Conservation (phyloP, 2,888 invertebrate genomes). For the Diarsia rubi region DNA sequence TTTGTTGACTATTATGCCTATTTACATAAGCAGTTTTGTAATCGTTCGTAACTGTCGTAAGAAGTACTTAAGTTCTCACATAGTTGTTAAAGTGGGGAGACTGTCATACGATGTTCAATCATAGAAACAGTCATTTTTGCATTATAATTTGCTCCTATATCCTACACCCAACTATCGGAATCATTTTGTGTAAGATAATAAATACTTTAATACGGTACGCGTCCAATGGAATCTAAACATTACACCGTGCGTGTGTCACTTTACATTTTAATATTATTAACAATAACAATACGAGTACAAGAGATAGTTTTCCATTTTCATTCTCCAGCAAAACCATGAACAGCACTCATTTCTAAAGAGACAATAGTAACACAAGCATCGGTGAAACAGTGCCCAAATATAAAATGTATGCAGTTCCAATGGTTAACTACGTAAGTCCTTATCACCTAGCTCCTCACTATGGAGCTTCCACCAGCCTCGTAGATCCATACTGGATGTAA, state of each 20-base stretch:
- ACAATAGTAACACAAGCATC: neutral
- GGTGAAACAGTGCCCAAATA: constrained; percentile 14
- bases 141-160: neutral
- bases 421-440: constrained; percentile 83
- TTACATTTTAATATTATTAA: neutral
- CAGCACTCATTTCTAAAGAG: neutral
- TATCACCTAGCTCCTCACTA: constrained; percentile 79
- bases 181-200: neutral
- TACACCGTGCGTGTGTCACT: constrained; percentile 2
- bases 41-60: constrained; percentile 48
- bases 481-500: constrained; percentile 88
- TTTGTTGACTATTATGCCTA: constrained; percentile 67
- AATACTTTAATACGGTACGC: neutral
- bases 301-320: neutral
- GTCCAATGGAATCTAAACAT: neutral
- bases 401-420: constrained; percentile 86
- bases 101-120: neutral
- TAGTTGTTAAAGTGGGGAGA: neutral
- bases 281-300: neutral
- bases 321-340: constrained; percentile 3
- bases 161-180: neutral
- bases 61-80: constrained; percentile 2
- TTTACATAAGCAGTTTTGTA: constrained; percentile 69
- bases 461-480: constrained; percentile 72
- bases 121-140: too few species aligned